These are phyloP conservation scores for Chelonia mydas DNA, from an alignment of 2,797 vertebrate species.

Conservation along the genomic window DNA sequence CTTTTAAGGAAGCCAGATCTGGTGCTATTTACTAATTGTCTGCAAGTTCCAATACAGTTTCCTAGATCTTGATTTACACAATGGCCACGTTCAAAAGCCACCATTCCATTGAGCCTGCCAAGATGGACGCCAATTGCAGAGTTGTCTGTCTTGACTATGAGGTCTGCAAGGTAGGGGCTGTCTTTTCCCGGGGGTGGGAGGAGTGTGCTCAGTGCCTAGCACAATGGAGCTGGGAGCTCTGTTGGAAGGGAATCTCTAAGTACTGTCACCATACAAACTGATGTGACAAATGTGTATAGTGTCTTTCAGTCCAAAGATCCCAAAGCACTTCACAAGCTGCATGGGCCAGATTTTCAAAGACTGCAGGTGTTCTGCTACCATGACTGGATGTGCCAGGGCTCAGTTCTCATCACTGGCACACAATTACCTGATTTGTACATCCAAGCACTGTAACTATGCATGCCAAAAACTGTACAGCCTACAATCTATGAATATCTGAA, in stretches of 20 bases:
- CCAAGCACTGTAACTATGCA: neutral
- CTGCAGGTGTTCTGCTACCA: neutral
- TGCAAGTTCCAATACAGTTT: neutral
- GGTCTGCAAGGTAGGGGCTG: neutral
- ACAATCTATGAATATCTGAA: neutral
- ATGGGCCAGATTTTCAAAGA: neutral
- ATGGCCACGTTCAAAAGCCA: too few species aligned
- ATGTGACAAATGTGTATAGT: too few species aligned
- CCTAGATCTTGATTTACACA: too few species aligned
- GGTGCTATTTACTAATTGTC: neutral
- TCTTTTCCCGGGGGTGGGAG: neutral
- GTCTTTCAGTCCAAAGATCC: neutral
- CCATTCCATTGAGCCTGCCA: too few species aligned
- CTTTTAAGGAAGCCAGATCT: neutral
- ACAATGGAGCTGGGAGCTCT: neutral
- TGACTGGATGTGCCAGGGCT: too few species aligned
- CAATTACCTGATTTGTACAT: neutral
- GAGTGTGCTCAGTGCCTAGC: neutral
- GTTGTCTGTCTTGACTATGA: neutral
- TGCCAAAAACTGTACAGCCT: neutral
- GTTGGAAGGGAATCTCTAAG: neutral
- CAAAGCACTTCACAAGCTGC: neutral
- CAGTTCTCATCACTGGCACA: neutral
- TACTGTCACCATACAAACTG: neutral
- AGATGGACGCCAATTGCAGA: too few species aligned